A percentile compares a stretch with the other conserved stretches of the same genome.
phyloP scores from a whole-genome alignment of 2,113 vertebrate genomes.

The Aegotheles bennettii region DNA sequence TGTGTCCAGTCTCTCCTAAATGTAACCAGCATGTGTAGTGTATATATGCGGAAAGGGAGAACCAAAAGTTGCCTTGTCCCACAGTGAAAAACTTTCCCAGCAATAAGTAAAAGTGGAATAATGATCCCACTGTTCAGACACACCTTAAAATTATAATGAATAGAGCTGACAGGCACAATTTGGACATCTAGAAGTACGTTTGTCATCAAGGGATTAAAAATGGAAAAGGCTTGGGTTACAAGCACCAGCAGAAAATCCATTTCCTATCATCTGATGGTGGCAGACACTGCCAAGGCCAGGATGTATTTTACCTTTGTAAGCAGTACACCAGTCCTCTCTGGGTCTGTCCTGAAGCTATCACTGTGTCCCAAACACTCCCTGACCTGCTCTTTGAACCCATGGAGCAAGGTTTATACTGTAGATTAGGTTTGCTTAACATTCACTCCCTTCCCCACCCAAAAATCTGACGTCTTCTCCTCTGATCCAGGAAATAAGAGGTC shows the following conservation, averaged over 20 bases:
- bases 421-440: not conserved
- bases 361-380: not conserved
- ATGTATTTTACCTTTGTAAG: not conserved
- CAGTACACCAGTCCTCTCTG: not conserved
- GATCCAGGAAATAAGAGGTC: constrained; percentile 11
- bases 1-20: not conserved
- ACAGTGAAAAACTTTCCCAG: not conserved
- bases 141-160: not conserved
- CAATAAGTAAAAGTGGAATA: not conserved
- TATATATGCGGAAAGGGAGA: not conserved
- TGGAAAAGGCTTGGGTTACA: not conserved
- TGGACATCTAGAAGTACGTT: not conserved
- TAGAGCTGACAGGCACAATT: not conserved
- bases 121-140: not conserved
- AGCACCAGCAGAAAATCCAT: not conserved
- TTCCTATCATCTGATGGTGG: not conserved
- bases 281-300: not conserved
- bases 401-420: not conserved
- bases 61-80: not conserved
- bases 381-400: not conserved
- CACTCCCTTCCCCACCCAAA: constrained; percentile 33
- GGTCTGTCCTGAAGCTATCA: not conserved
- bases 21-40: not conserved
- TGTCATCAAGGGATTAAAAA: constrained; percentile 8
- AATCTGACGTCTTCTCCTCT: constrained; percentile 3